Evolutionary conservation across 2,888 invertebrate species (phyloP).

Genomic region (Pilophorus perplexus): DNA sequence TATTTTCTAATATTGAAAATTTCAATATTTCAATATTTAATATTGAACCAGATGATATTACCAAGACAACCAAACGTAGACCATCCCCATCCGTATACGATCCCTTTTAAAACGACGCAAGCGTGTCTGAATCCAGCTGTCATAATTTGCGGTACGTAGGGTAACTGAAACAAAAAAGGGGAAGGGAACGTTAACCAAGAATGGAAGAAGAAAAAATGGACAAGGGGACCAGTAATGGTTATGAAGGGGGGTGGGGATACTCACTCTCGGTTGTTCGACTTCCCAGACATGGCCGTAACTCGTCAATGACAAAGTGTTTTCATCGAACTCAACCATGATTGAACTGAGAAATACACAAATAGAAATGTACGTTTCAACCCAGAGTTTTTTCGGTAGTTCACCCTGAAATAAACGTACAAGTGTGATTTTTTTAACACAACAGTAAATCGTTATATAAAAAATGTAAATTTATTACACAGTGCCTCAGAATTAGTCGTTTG

Average conservation of each 20-base stretch:
- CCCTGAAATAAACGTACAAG: conserved; percentile 31
- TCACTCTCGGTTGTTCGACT: conserved; percentile 26
- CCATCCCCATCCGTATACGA: conserved; percentile 64
- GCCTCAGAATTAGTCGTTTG: no score
- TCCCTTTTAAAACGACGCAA: conserved; percentile 60
- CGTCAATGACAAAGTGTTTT: conserved; percentile 31
- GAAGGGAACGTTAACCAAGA: no score
- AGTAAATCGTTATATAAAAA: no score
- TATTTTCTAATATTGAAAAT: no score
- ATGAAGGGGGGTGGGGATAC: background rate
- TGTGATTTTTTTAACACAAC: no score
- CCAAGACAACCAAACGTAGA: conserved; percentile 60
- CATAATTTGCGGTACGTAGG: conserved; percentile 26
- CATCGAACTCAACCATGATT: conserved; percentile 14
- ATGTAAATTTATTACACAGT: no score
- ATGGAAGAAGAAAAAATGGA: background rate
- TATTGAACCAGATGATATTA: no score
- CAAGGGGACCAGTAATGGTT: background rate
- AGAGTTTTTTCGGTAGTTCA: conserved; percentile 39
- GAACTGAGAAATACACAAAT: conserved; percentile 41
- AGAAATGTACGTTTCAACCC: conserved; percentile 44
- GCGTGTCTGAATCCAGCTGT: conserved; percentile 63
- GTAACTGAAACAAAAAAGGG: conserved; percentile 15
- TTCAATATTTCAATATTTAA: no score
- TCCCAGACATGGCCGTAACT: conserved; percentile 35